Evolutionary conservation across 1,140 invertebrate species (phyloP).

Genomic region (Danaus melanippus): DNA sequence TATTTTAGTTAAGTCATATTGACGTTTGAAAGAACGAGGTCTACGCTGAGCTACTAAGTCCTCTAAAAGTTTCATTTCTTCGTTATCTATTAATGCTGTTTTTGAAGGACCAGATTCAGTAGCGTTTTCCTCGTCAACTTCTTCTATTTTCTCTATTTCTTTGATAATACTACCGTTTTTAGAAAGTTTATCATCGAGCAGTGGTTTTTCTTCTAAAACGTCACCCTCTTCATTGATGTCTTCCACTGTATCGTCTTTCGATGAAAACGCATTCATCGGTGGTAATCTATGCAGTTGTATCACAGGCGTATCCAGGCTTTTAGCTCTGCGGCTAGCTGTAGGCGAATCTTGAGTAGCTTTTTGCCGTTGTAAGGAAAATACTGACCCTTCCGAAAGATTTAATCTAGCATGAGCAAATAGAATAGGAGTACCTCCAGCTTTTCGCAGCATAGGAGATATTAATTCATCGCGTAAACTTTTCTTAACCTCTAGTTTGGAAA

Average conservation of each 20-base stretch:
- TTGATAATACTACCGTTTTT: constrained; percentile 36
- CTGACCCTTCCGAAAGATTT: constrained; percentile 86
- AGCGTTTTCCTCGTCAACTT: constrained; percentile 68
- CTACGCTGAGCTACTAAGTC: constrained; percentile 64
- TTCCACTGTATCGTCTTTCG: constrained; percentile 88
- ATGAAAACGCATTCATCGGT: constrained; percentile 88
- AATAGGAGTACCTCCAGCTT: constrained; percentile 82
- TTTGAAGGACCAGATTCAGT: constrained; percentile 45
- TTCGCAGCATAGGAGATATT: constrained; percentile 74
- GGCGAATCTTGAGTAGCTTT: constrained; percentile 81
- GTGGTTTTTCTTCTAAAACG: constrained; percentile 74
- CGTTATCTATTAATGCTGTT: constrained; percentile 72
- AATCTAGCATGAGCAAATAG: constrained; percentile 83
- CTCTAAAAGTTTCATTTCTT: constrained; percentile 72
- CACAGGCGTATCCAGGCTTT: constrained; percentile 86
- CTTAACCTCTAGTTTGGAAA: constrained; percentile 46
- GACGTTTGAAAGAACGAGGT: constrained; percentile 67
- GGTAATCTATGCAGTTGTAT: constrained; percentile 84
- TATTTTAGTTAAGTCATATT: constrained; percentile 62
- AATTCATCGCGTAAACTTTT: constrained; percentile 67
- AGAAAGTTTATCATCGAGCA: constrained; percentile 56
- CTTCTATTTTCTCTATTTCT: constrained; percentile 71
- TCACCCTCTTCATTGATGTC: constrained; percentile 78
- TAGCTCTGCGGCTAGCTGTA: constrained; percentile 80
- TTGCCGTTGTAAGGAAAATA: constrained; percentile 81